These are phyloP conservation scores for Goniozus legneri DNA, from an alignment of 1,140 invertebrate genomes.

Conservation along the genomic window DNA sequence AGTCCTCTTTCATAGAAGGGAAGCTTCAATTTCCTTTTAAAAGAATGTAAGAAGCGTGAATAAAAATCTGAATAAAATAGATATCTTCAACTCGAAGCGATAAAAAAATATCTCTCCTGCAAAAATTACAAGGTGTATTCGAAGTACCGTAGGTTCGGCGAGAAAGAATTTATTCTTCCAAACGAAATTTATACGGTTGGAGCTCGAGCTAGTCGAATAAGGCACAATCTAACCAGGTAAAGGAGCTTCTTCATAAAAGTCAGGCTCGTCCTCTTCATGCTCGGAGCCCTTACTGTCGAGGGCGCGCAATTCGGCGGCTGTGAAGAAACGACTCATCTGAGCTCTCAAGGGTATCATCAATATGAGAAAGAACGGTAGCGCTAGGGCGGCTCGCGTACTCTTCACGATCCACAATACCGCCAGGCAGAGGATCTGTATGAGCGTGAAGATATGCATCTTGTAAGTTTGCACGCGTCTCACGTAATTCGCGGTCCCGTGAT, in stretches of 20 bases:
- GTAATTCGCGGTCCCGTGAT: constrained; percentile 82
- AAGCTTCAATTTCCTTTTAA: no score
- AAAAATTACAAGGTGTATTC: no score
- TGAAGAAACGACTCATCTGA: constrained; percentile 72
- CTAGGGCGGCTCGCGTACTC: constrained; percentile 79
- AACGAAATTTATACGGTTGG: no score
- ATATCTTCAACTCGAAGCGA: no score
- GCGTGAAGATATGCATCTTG: constrained; percentile 90
- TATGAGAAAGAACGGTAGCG: constrained; percentile 89
- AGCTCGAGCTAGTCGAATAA: constrained; percentile 28
- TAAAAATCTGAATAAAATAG: no score
- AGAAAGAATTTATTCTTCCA: no score
- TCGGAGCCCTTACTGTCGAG: constrained; percentile 79
- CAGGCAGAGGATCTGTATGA: constrained; percentile 78
- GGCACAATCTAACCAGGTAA: constrained; percentile 67
- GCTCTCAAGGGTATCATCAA: constrained; percentile 84
- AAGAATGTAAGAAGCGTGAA: no score
- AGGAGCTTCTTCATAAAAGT: constrained; percentile 84
- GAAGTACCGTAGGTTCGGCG: no score
- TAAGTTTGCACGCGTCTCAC: constrained; percentile 78
- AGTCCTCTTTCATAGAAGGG: no score
- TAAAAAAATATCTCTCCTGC: no score
- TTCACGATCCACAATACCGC: constrained; percentile 82
- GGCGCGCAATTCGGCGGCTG: constrained; percentile 73
- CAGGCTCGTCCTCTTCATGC: constrained; percentile 81